These are phyloP conservation scores for Babyrousa celebensis DNA, from an alignment of 2,797 vertebrate species.

Conservation along the genomic window DNA sequence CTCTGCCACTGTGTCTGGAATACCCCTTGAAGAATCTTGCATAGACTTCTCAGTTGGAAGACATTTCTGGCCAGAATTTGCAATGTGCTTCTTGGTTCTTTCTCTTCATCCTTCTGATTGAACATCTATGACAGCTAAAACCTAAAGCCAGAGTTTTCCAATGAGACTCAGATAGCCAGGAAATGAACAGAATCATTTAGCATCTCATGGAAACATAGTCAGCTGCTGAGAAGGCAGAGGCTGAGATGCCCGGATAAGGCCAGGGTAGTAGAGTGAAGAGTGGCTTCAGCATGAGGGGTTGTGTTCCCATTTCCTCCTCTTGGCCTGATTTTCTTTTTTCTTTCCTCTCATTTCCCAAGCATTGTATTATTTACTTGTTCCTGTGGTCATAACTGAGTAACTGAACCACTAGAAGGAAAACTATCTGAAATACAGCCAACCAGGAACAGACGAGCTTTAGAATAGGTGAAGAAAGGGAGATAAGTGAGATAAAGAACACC, in stretches of 20 bases:
- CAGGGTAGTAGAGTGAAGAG: background rate
- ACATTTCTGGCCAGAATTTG: background rate
- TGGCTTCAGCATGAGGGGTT: background rate
- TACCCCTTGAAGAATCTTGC: background rate
- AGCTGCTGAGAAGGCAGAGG: background rate
- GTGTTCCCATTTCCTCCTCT: background rate
- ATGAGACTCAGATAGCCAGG: background rate
- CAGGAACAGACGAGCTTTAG: background rate
- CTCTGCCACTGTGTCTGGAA: too few relatives aligned
- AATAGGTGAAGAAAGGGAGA: background rate
- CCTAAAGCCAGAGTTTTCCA: background rate
- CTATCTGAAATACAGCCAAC: background rate
- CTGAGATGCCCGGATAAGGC: accelerated
- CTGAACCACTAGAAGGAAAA: background rate
- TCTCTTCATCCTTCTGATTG: background rate
- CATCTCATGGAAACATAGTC: background rate
- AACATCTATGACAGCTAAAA: background rate
- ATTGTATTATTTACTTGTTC: background rate
- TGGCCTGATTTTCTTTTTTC: background rate
- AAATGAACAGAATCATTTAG: background rate
- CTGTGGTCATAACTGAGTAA: background rate
- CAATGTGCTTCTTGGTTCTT: background rate
- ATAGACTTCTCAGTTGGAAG: background rate
- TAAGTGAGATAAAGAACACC: background rate
- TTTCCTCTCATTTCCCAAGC: background rate